phyloP scores from a whole-genome alignment of 2,888 invertebrate genomes.

The Apodemia duryi region DNA sequence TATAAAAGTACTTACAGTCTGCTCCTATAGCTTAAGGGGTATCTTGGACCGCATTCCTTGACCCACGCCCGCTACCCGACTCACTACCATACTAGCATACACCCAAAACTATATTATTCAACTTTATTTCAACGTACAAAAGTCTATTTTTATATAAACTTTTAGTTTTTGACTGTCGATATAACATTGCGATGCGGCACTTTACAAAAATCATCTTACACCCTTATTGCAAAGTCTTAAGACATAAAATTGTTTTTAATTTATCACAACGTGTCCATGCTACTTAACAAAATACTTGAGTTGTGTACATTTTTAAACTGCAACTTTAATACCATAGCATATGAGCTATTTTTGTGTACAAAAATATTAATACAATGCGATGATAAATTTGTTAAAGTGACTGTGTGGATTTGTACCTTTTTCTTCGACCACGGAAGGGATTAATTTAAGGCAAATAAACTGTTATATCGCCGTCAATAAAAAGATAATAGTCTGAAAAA shows the following conservation, averaged over 20 bases:
- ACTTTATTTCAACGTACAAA: slow-evolving; percentile 28
- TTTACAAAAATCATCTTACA: slow-evolving; percentile 25
- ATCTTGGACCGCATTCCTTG: slow-evolving; percentile 73
- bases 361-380: neutral
- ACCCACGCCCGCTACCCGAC: slow-evolving; percentile 48
- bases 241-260: slow-evolving; percentile 29
- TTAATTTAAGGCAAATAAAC: slow-evolving; percentile 70
- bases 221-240: slow-evolving; percentile 29
- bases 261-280: slow-evolving; percentile 24
- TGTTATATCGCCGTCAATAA: slow-evolving; percentile 31
- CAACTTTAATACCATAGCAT: slow-evolving; percentile 18
- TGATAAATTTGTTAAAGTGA: slow-evolving; percentile 1
- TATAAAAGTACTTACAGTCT: slow-evolving; percentile 44
- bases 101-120: slow-evolving; percentile 14
- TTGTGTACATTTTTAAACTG: slow-evolving; percentile 4
- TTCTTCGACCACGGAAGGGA: slow-evolving; percentile 66
- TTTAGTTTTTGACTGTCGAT: slow-evolving; percentile 15
- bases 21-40: slow-evolving; percentile 64
- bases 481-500: slow-evolving; percentile 11
- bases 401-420: slow-evolving; percentile 32
- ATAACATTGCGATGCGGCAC: slow-evolving; percentile 32
- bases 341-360: slow-evolving; percentile 21
- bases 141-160: slow-evolving; percentile 31
- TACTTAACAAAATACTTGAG: slow-evolving; percentile 16
- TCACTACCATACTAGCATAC: slow-evolving; percentile 32